These are phyloP conservation scores for Ancistrus triradiatus DNA, from an alignment of 2,113 vertebrate genomes.

Conservation along the genomic window DNA sequence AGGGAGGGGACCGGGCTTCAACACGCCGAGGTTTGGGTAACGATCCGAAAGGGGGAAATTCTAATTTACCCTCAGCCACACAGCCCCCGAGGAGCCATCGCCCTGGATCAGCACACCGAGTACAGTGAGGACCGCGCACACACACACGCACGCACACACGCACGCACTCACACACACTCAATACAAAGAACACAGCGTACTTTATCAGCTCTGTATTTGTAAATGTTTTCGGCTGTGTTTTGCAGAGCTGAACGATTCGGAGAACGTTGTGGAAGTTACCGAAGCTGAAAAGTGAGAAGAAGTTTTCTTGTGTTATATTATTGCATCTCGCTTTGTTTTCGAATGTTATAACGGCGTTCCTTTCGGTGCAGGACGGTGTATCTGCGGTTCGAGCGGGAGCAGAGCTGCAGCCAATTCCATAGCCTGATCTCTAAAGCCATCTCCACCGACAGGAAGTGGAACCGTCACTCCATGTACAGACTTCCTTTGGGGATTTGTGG, in stretches of 20 bases:
- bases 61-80: constrained; percentile 50
- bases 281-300: constrained; percentile 33
- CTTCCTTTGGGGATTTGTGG: constrained; percentile 15
- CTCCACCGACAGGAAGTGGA: constrained; percentile 6
- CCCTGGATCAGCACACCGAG: constrained; percentile 11
- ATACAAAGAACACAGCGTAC: background rate
- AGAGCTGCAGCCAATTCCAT: constrained; percentile 59
- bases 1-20: constrained; percentile 40
- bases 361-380: constrained; percentile 52
- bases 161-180: background rate
- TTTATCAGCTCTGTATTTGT: background rate
- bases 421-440: constrained; percentile 48
- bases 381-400: constrained; percentile 56
- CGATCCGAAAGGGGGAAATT: constrained; percentile 55
- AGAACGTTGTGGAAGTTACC: constrained; percentile 40
- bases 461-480: constrained; percentile 27
- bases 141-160: constrained; percentile 5
- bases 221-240: background rate
- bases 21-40: constrained; percentile 57
- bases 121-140: constrained; percentile 12
- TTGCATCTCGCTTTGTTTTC: too few species aligned
- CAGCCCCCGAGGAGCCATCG: background rate
- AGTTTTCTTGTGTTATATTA: too few species aligned
- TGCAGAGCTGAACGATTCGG: constrained; percentile 33
- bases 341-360: too few species aligned